Conservation (phyloP, 2,888 invertebrate species). For the Sialis lutaria region DNA sequence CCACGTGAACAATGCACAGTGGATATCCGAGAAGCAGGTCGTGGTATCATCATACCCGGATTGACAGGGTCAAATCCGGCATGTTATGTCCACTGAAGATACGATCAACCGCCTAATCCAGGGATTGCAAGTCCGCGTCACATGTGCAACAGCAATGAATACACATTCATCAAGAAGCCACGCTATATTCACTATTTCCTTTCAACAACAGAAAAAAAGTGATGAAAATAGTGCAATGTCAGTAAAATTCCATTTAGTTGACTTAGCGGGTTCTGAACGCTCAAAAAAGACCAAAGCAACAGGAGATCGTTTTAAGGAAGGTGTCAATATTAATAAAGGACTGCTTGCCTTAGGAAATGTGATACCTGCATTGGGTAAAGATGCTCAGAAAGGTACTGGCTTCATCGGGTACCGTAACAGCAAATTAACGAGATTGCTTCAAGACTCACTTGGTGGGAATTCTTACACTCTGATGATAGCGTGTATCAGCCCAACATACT, state of each 20-base stretch:
- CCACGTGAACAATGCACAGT: constrained; percentile 52
- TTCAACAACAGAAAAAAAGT: constrained; percentile 42
- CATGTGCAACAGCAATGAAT: constrained; percentile 87
- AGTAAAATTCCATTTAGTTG: constrained; percentile 80
- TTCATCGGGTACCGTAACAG: constrained; percentile 86
- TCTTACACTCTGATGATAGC: constrained; percentile 91
- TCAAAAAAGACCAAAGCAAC: constrained; percentile 81
- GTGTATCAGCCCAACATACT: constrained; percentile 84
- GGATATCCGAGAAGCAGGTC: constrained; percentile 64
- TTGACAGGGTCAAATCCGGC: constrained; percentile 46
- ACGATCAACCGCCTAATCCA: constrained; percentile 47
- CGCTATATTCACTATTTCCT: constrained; percentile 67
- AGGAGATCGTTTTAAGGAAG: constrained; percentile 77
- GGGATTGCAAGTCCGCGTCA: constrained; percentile 62
- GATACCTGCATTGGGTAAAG: constrained; percentile 76
- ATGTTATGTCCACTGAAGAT: constrained; percentile 41
- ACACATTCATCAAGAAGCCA: constrained; percentile 75
- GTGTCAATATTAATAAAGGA: constrained; percentile 83
- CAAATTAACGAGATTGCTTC: constrained; percentile 75
- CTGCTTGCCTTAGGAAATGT: constrained; percentile 85
- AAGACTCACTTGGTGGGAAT: constrained; percentile 90
- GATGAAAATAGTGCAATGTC: constrained; percentile 51
- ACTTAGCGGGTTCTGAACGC: constrained; percentile 81
- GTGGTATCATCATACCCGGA: constrained; percentile 43
- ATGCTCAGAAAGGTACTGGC: constrained; percentile 29